Percentiles rank a stretch among this genome's conserved stretches.
These are phyloP conservation scores for Hesperia comma DNA, from an alignment of 2,888 invertebrate genomes.

Conservation along the genomic window DNA sequence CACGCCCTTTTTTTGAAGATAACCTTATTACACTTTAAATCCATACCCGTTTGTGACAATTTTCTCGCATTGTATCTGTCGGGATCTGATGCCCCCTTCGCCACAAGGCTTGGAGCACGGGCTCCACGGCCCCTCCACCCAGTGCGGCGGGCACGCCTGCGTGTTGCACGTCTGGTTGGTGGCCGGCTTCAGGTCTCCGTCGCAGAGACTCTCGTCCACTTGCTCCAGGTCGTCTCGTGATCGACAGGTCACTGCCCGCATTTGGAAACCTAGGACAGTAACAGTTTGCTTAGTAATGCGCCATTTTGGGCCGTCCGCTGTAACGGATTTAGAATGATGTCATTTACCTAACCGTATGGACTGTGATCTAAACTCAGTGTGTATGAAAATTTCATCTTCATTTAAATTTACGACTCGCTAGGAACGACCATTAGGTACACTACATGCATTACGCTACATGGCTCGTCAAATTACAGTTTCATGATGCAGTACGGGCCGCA, in stretches of 20 bases:
- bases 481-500: no score
- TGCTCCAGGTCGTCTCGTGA: conserved; percentile 88
- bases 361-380: no score
- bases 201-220: conserved; percentile 91
- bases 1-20: no score
- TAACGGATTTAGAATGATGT: no score
- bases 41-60: conserved; percentile 87
- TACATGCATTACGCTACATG: no score
- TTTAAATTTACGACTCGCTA: no score
- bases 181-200: conserved; percentile 88
- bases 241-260: conserved; percentile 91
- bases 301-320: no score
- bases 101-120: conserved; percentile 93
- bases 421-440: no score
- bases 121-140: conserved; percentile 92
- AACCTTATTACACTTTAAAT: no score
- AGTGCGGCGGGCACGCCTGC: conserved; percentile 91
- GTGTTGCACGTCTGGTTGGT: conserved; percentile 88
- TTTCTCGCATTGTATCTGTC: conserved; percentile 92
- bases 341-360: no score
- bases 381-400: no score
- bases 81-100: conserved; percentile 87
- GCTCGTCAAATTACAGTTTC: no score
- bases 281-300: neutral
- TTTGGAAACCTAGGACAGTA: conserved; percentile 85